These are phyloP conservation scores for Phengaris arion DNA, from an alignment of 2,888 invertebrate species.

Conservation along the genomic window DNA sequence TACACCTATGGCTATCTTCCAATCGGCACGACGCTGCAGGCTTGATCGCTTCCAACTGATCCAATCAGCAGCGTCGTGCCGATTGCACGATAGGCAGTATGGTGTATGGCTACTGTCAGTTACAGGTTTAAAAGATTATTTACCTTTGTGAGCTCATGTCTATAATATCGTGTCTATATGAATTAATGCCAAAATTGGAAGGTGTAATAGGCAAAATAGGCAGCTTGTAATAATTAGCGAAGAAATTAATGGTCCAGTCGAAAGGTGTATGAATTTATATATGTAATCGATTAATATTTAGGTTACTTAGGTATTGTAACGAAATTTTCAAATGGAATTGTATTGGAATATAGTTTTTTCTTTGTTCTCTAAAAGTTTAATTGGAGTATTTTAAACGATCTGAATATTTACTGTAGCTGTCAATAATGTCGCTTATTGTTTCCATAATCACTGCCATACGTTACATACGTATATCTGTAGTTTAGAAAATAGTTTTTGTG, in stretches of 20 bases:
- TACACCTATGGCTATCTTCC: too few relatives aligned
- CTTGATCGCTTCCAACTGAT: too few relatives aligned
- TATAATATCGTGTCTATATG: neutral
- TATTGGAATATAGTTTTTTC: slow-evolving; percentile 12
- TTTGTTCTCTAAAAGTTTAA: neutral
- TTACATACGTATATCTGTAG: neutral
- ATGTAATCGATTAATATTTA: slow-evolving; percentile 14
- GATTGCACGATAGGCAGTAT: too few relatives aligned
- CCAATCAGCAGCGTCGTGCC: too few relatives aligned
- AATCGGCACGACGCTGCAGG: too few relatives aligned
- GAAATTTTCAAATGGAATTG: slow-evolving; percentile 26
- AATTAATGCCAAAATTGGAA: neutral
- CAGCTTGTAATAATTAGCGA: neutral
- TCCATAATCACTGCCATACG: slow-evolving; percentile 3
- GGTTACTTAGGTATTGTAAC: neutral
- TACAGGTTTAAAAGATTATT: too few relatives aligned
- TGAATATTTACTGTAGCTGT: neutral
- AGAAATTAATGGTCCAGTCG: slow-evolving; percentile 23
- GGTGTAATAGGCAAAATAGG: slow-evolving; percentile 10
- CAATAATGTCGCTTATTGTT: slow-evolving; percentile 7
- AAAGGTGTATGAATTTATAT: slow-evolving; percentile 23
- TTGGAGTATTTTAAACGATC: neutral
- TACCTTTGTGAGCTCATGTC: too few relatives aligned
- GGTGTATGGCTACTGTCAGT: too few relatives aligned
- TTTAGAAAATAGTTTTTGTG: neutral